phyloP scores from a whole-genome alignment of 1,140 invertebrate species.

The Drosophila triauraria region DNA sequence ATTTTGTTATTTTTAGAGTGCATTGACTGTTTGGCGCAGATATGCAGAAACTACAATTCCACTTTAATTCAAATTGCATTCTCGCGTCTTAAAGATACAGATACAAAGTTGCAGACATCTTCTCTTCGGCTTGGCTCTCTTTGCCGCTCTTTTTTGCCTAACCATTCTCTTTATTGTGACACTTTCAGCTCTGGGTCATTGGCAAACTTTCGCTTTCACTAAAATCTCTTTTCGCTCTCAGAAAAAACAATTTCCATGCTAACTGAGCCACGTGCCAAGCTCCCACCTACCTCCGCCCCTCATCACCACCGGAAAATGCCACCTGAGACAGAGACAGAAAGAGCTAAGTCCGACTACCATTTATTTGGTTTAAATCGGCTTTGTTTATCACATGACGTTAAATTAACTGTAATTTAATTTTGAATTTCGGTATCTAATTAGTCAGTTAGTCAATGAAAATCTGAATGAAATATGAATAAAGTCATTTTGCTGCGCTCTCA shows the following conservation, averaged over 20 bases:
- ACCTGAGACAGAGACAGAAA: not conserved
- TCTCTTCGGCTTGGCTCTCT: constrained; percentile 5
- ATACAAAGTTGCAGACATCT: constrained; percentile 6
- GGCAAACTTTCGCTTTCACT: constrained; percentile 69
- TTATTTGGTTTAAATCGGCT: constrained; percentile 38
- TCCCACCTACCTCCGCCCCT: not conserved
- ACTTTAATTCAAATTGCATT: constrained; percentile 11
- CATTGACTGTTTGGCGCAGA: constrained; percentile 48
- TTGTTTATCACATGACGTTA: constrained; percentile 45
- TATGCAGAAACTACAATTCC: constrained; percentile 30
- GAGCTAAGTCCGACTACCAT: not conserved
- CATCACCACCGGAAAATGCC: not conserved
- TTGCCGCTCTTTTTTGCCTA: constrained; percentile 1
- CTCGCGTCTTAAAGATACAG: constrained; percentile 3
- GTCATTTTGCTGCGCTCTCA: not conserved
- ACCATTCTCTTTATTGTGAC: constrained; percentile 41
- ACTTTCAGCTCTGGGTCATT: constrained; percentile 62
- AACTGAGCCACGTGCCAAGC: constrained; percentile 16
- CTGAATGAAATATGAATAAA: constrained; percentile 4
- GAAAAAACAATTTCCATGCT: constrained; percentile 28
- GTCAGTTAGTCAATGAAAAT: constrained; percentile 4
- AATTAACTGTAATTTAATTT: constrained; percentile 52
- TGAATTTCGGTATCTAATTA: constrained; percentile 35
- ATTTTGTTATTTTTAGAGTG: constrained; percentile 45
- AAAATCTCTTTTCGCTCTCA: constrained; percentile 59